Conservation (phyloP, 2,113 vertebrate species). For the Toxostoma redivivum region DNA sequence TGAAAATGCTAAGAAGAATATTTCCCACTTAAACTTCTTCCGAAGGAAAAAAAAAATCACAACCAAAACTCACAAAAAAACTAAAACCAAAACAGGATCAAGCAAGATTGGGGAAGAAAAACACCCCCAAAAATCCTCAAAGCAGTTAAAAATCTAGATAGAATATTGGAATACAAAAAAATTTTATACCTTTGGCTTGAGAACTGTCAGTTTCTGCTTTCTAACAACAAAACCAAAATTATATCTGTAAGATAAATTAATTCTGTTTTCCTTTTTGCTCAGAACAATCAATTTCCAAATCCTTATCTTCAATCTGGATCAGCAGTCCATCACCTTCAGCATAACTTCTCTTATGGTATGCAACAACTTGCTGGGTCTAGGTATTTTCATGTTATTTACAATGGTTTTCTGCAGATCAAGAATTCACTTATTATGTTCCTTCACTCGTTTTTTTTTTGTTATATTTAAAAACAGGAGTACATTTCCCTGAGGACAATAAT, state of each 20-base stretch:
- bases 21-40: background rate
- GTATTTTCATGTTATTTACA: background rate
- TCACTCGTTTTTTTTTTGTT: background rate
- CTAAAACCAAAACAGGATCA: background rate
- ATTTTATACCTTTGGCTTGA: background rate
- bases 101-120: rapidly evolving
- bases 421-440: background rate
- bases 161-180: background rate
- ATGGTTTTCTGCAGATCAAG: background rate
- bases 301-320: background rate
- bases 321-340: background rate
- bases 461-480: background rate
- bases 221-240: background rate
- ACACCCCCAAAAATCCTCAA: background rate
- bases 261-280: background rate
- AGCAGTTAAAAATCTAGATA: background rate
- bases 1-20: background rate
- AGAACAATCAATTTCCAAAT: background rate
- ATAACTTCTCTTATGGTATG: background rate
- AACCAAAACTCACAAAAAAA: background rate
- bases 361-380: background rate
- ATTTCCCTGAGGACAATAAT: background rate
- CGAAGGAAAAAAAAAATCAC: background rate
- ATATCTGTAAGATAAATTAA: background rate
- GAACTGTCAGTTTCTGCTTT: background rate